Conservation (phyloP, 2,888 invertebrate genomes). For the Catocala nupta region DNA sequence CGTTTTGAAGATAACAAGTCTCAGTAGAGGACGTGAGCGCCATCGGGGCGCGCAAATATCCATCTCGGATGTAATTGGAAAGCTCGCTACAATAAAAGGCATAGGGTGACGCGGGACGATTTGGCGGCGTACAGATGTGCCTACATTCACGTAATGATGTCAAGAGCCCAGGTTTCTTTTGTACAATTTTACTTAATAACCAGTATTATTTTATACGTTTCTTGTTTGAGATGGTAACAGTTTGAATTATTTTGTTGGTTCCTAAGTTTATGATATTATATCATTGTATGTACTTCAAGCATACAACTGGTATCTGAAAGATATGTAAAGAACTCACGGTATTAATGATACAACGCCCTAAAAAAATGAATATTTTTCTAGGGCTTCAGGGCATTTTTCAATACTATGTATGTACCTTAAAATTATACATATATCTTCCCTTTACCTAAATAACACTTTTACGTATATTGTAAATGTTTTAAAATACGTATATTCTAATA, state of each 20-base stretch:
- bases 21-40: slow-evolving; percentile 39
- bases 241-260: background rate
- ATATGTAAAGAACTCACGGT: no score
- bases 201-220: slow-evolving; percentile 31
- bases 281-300: no score
- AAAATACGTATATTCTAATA: no score
- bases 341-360: no score
- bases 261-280: no score
- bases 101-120: slow-evolving; percentile 66
- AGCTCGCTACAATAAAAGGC: slow-evolving; percentile 74
- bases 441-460: no score
- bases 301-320: no score
- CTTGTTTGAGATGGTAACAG: slow-evolving; percentile 16
- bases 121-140: slow-evolving; percentile 60
- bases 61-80: slow-evolving; percentile 76
- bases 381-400: no score
- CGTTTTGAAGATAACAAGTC: slow-evolving; percentile 64
- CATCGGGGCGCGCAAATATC: slow-evolving; percentile 63
- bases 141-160: slow-evolving; percentile 51
- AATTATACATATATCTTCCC: no score
- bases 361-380: no score
- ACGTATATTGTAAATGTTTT: no score
- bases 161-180: slow-evolving; percentile 49
- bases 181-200: slow-evolving; percentile 53
- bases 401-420: no score